Evolutionary conservation across 2,113 vertebrate species (phyloP).

Genomic region (Takifugu flavidus): DNA sequence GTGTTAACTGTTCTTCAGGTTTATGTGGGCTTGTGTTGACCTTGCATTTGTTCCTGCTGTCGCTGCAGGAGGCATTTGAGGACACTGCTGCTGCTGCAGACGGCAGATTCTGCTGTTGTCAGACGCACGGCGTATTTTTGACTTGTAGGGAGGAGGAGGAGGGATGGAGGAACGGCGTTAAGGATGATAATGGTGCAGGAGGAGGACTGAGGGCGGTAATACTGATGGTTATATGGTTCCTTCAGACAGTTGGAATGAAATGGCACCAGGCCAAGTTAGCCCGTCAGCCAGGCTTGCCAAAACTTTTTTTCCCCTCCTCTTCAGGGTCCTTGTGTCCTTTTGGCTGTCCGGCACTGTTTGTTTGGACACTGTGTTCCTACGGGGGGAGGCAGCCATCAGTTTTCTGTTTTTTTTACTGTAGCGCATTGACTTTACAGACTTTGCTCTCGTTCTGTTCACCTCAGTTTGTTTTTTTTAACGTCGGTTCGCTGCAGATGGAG

Average conservation of each 20-base stretch:
- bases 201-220: neutral
- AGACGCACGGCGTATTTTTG: constrained; percentile 26
- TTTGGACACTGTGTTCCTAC: constrained; percentile 62
- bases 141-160: constrained; percentile 25
- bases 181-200: too few relatives aligned
- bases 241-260: constrained; percentile 8
- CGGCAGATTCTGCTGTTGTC: constrained; percentile 61
- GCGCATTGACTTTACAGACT: constrained; percentile 36
- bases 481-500: neutral
- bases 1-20: constrained; percentile 10
- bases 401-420: constrained; percentile 8
- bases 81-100: constrained; percentile 54
- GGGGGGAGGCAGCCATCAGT: constrained; percentile 18
- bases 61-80: constrained; percentile 62
- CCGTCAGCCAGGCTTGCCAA: constrained; percentile 13
- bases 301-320: constrained; percentile 12
- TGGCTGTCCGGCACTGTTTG: constrained; percentile 44
- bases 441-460: constrained; percentile 27
- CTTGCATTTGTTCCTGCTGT: constrained; percentile 26
- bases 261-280: constrained; percentile 20
- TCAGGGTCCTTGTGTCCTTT: constrained; percentile 23
- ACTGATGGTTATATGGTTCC: constrained; percentile 24
- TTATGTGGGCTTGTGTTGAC: constrained; percentile 1
- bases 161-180: neutral
- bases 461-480: neutral